A percentile compares a stretch with the other conserved stretches of the same genome.
phyloP scores from a whole-genome alignment of 2,888 invertebrate genomes.

The Thecocarcelia acutangulata region DNA sequence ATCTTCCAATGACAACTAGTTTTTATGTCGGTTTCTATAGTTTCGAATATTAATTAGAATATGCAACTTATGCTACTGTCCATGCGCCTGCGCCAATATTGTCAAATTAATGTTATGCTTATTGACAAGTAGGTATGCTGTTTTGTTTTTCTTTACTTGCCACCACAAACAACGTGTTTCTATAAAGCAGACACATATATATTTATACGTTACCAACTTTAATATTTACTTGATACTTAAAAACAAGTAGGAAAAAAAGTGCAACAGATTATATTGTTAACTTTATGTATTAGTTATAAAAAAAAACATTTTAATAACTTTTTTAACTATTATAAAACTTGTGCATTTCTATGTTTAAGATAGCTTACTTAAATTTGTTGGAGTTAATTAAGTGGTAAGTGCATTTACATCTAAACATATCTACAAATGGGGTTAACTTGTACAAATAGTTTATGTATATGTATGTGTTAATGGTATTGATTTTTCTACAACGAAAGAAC shows the following conservation, averaged over 20 bases:
- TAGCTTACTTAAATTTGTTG: neutral
- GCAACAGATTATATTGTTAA: neutral
- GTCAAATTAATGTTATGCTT: slow-evolving; percentile 54
- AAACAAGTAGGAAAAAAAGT: neutral
- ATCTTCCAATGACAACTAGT: neutral
- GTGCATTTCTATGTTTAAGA: neutral
- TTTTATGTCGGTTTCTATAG: slow-evolving; percentile 14
- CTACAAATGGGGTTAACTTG: too few relatives aligned
- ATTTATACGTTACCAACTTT: slow-evolving; percentile 37
- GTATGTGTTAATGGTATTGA: too few relatives aligned
- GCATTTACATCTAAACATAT: too few relatives aligned
- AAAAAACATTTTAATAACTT: too few relatives aligned
- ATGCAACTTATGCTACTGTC: slow-evolving; percentile 40
- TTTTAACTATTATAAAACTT: too few relatives aligned
- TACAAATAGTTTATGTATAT: too few relatives aligned
- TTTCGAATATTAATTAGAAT: slow-evolving; percentile 7
- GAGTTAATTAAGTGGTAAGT: neutral
- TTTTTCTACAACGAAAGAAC: too few relatives aligned
- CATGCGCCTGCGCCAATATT: slow-evolving; percentile 63
- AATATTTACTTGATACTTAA: neutral
- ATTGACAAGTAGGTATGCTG: slow-evolving; percentile 24
- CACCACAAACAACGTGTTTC: slow-evolving; percentile 51
- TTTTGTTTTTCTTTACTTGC: neutral
- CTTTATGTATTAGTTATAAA: too few relatives aligned
- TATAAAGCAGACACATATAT: slow-evolving; percentile 56